Evolutionary conservation across 1,140 invertebrate species (phyloP).

Genomic region (Sycobia sp.): DNA sequence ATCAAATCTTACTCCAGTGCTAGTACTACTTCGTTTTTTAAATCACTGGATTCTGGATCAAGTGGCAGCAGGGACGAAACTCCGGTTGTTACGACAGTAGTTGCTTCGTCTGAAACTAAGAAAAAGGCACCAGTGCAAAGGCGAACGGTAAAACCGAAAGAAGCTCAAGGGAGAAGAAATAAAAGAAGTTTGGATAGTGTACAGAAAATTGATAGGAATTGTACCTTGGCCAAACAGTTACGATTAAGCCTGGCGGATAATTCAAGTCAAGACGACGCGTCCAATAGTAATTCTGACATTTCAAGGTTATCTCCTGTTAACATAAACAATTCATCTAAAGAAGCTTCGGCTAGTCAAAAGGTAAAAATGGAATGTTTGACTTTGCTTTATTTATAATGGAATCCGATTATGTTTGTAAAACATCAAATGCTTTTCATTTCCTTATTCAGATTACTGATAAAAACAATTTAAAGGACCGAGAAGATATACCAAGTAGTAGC

Average conservation of each 20-base stretch:
- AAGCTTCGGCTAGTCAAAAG: slow-evolving; percentile 40
- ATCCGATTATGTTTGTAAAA: neutral
- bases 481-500: slow-evolving; percentile 44
- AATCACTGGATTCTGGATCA: slow-evolving; percentile 52
- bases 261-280: slow-evolving; percentile 55
- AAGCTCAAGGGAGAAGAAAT: slow-evolving; percentile 41
- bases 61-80: slow-evolving; percentile 55
- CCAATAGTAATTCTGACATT: slow-evolving; percentile 52
- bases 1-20: slow-evolving; percentile 29
- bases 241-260: slow-evolving; percentile 48
- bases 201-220: slow-evolving; percentile 22
- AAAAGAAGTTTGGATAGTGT: slow-evolving; percentile 44
- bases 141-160: slow-evolving; percentile 41
- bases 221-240: slow-evolving; percentile 42
- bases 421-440: neutral
- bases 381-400: neutral
- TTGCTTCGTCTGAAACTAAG: slow-evolving; percentile 41
- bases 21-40: slow-evolving; percentile 45
- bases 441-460: slow-evolving; percentile 17
- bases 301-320: slow-evolving; percentile 50
- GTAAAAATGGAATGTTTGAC: slow-evolving; percentile 8
- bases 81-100: slow-evolving; percentile 42
- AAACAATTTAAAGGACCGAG: slow-evolving; percentile 50
- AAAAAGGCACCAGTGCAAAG: slow-evolving; percentile 47
- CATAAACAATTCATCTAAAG: slow-evolving; percentile 47